Percentiles rank a stretch among this genome's conserved stretches.
These are phyloP conservation scores for Didymodactylos carnosus DNA, from an alignment of 2,888 invertebrate genomes.

Conservation along the genomic window DNA sequence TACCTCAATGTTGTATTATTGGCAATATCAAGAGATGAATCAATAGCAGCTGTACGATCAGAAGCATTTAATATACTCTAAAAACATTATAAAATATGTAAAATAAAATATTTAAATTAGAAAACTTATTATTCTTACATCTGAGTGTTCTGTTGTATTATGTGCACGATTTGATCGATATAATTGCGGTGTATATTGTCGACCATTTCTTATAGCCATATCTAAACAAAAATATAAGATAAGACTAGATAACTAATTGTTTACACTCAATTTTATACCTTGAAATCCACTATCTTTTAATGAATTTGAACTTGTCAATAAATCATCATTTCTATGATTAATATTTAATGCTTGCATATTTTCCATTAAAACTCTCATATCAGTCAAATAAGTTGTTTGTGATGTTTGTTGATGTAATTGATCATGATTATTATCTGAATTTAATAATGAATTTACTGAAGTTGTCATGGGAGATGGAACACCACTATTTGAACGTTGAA, in stretches of 20 bases:
- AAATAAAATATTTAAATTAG: neutral
- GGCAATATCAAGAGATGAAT: neutral
- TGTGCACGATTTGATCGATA: neutral
- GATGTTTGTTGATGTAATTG: constrained; percentile 17
- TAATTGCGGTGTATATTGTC: neutral
- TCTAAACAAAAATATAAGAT: no score
- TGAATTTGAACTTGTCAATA: neutral
- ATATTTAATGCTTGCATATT: neutral
- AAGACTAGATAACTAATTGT: no score
- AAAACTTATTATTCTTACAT: no score
- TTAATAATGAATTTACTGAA: constrained; percentile 18
- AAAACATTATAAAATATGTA: neutral
- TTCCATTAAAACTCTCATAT: constrained; percentile 22
- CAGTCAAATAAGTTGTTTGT: constrained; percentile 19
- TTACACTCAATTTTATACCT: no score
- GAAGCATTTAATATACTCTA: neutral
- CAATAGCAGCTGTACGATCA: neutral
- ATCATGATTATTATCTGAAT: constrained; percentile 16
- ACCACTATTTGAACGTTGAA: neutral
- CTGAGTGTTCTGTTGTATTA: neutral
- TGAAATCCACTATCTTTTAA: neutral
- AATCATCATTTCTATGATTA: neutral
- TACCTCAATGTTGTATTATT: neutral
- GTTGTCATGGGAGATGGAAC: constrained; percentile 11
- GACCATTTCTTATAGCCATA: neutral